phyloP scores from a whole-genome alignment of 1,140 invertebrate species.

The Sminthurides bifidus region DNA sequence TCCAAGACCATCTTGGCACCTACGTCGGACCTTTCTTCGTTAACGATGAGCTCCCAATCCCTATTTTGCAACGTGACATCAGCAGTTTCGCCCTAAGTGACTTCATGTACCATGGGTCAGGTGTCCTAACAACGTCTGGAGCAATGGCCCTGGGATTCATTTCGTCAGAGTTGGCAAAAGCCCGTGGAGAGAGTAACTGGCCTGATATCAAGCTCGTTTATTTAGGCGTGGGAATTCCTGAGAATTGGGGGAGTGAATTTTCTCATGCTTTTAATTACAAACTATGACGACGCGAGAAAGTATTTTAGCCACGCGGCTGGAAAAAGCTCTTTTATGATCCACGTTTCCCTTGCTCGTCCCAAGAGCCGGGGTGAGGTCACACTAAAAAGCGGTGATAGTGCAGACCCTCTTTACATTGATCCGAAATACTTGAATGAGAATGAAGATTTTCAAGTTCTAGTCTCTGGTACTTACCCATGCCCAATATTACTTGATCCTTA shows the following conservation, averaged over 20 bases:
- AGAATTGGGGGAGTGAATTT: conserved; percentile 8
- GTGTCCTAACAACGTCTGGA: conserved; percentile 7
- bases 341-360: conserved; percentile 32
- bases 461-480: conserved; percentile 32
- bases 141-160: background rate
- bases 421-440: conserved; percentile 47
- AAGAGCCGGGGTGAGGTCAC: conserved; percentile 41
- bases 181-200: conserved; percentile 11
- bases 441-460: conserved; percentile 34
- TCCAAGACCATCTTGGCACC: conserved; percentile 34
- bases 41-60: background rate
- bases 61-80: background rate
- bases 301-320: conserved; percentile 7
- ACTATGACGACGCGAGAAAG: conserved; percentile 4
- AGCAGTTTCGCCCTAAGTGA: background rate
- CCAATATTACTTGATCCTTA: background rate
- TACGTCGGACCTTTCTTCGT: conserved; percentile 19
- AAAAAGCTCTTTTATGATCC: conserved; percentile 20
- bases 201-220: conserved; percentile 16
- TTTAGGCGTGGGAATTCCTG: conserved; percentile 15
- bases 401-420: conserved; percentile 48
- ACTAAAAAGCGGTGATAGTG: conserved; percentile 45
- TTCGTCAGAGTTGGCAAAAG: conserved; percentile 8
- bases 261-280: conserved; percentile 21
- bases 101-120: background rate